Base-by-base conservation (phyloP, 1,140 invertebrate species). In the Dysdera silvatica region DNA sequence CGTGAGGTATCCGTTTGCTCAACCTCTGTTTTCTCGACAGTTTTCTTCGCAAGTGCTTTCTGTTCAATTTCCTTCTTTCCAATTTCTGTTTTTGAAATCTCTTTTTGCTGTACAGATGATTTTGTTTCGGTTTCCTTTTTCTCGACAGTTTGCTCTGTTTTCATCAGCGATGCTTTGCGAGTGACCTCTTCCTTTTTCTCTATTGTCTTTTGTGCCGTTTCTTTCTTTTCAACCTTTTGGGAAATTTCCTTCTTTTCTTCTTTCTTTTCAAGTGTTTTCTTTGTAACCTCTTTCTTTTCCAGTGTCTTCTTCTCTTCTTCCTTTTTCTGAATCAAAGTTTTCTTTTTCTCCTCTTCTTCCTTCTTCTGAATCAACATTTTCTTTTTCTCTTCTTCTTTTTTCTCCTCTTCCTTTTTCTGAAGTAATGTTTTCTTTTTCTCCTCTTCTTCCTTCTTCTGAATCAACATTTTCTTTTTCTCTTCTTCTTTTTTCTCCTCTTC, bases 11-110 rank as follows among this genome's bases (percentile, higher is more conserved):
- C 55, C 1, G 14, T 12, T 32, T 24, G n/a, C 20, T 74, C 18
- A 70, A 71, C 76, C 28, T 70, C 69, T 35, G 80, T 78, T 48
- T 75, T 74, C 64, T 81, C 79, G 0, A 18, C n/a, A 28, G 37
- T 18, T 52, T 33, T 28, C 35, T 52, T 52, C 20, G 10, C 2
- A 12, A 31, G 18, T 12, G 45, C 16, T 49, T 59, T 49, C 23
- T 43, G 18, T 18, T 59, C 49, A 10, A n/a, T 7, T 52, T 60
- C 58, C 52, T 60, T 52, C 29, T 60, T 60, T 23, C 52, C 32
- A 12, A 35, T 40, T 37, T 51, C 57, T 28, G 29, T 16, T 59
- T 59, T 59, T 0, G 45, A 35, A 26, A 28, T 49, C 59, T 53
- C 43, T 61, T 52, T 31, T 32, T 54, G 35, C 33, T 45, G 31